Base-by-base conservation (phyloP, 2,888 invertebrate genomes). In the Lasioglossum marginatum region DNA sequence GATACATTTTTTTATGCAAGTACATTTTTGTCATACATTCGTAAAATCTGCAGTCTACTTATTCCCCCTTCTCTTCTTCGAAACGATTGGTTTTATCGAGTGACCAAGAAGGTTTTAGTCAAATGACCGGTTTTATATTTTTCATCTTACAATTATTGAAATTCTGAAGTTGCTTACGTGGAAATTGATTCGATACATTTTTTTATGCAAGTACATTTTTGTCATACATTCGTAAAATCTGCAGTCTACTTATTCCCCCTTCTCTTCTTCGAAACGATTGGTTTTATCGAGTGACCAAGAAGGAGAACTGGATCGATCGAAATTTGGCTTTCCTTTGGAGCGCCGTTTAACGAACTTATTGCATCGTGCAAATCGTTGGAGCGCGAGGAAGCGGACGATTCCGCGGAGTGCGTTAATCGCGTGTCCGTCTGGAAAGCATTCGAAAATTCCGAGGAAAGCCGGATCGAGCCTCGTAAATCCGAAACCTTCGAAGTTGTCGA, bases 391-490 rank as follows among this genome's bases (percentile, higher is more conserved):
- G n/a, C 73, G 1, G 52, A 6, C 73, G 52, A 52, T 52, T 19
- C 52, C 52, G 48, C 72, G 31, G 34, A 23, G 10, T 3, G 34
- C 34, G 48, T 74, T 52, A 57, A 57, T 57, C 52, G 37, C 48
- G 14, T n/a, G 74, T 19, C 16, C 27, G n/a, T 27, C 34, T 77
- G 45, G 45, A 34, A 37, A 52, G 23, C 77, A 23, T 68, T 66
- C 34, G 48, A 66, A 78, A 78, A 71, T 40, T 70, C 40, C 70
- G 12, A 27, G 77, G 27, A 78, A 52, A 57, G 52, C 43, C 57
- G 23, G 48, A 57, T 78, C 48, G 19, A 40, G 40, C n/a, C 34
- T 37, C 31, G n/a, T 52, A 71, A 70, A 52, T 70, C 27, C 40
- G 70, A 78, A 71, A 70, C 60, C 78, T 19, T 52, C 37, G n/a